Conservation (phyloP, 2,888 invertebrate genomes). For the Lycaena phlaeas region DNA sequence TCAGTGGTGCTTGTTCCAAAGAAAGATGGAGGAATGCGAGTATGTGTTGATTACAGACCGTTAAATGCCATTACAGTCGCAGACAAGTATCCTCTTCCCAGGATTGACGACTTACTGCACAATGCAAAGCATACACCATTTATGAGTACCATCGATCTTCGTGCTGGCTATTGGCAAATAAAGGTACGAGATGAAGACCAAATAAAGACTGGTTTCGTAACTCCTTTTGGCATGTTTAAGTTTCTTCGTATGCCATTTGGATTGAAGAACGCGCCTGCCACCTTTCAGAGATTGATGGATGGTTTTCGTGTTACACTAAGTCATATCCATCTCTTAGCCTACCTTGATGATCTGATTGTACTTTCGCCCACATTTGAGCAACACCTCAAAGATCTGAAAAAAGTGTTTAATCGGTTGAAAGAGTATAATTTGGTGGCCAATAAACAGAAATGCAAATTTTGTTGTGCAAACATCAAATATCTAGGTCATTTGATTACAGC, state of each 20-base stretch:
- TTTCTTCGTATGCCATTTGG: not conserved
- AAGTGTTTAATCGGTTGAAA: not conserved
- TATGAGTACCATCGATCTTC: no score
- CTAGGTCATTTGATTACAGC: not conserved
- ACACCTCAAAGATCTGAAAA: not conserved
- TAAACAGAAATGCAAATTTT: not conserved
- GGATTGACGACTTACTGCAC: constrained; percentile 18
- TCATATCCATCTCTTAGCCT: not conserved
- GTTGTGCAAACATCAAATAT: not conserved
- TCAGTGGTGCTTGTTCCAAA: constrained; percentile 19
- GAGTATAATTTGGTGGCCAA: not conserved
- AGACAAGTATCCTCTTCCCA: constrained; percentile 16
- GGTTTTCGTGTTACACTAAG: not conserved
- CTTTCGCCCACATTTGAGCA: not conserved
- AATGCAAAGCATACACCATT: constrained; percentile 19
- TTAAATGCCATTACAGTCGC: constrained; percentile 18
- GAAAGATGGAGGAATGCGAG: constrained; percentile 17
- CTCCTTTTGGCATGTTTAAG: not conserved
- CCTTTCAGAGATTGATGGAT: not conserved
- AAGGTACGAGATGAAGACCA: constrained; percentile 7
- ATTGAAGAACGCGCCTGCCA: not conserved
- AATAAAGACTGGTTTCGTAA: constrained; percentile 20
- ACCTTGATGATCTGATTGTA: not conserved
- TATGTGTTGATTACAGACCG: constrained; percentile 14
- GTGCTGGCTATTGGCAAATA: constrained; percentile 12